Percentiles rank a stretch among this genome's conserved stretches.
Conservation (phyloP, 2,888 invertebrate genomes). For the Cephus pygmeus region DNA sequence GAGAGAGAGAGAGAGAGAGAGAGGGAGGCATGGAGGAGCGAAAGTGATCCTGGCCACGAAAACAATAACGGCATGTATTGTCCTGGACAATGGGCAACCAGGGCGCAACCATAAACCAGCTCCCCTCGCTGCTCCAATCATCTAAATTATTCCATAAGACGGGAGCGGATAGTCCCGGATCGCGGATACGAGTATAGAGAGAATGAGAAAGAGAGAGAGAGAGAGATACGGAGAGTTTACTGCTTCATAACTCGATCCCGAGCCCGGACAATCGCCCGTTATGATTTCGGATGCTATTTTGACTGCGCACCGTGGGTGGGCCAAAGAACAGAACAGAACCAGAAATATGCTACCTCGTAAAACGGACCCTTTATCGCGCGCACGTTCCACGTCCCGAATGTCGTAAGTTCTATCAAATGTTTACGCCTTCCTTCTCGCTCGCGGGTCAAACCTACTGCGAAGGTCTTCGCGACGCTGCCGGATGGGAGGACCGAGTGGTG, state of each 20-base stretch:
- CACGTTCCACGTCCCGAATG: constrained; percentile 26
- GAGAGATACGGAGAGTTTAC: constrained; percentile 41
- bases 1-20: too few species aligned
- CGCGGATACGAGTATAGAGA: constrained; percentile 19
- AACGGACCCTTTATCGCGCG: constrained; percentile 49
- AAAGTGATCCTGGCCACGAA: constrained; percentile 17
- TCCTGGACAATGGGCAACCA: constrained; percentile 35
- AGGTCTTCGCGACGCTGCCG: not conserved
- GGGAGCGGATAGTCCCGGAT: constrained; percentile 23
- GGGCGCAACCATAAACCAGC: constrained; percentile 38
- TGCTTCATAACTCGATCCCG: constrained; percentile 61
- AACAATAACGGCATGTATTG: constrained; percentile 36
- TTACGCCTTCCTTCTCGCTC: constrained; percentile 28
- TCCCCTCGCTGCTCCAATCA: constrained; percentile 53
- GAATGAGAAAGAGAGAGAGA: constrained; percentile 8
- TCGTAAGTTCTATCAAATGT: constrained; percentile 41
- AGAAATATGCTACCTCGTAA: constrained; percentile 66
- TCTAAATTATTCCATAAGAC: constrained; percentile 64
- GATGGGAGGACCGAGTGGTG: not conserved
- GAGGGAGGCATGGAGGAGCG: not conserved
- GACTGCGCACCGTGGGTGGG: constrained; percentile 61
- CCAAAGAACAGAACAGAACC: constrained; percentile 52
- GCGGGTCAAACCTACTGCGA: not conserved
- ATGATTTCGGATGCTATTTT: constrained; percentile 65
- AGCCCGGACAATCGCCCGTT: constrained; percentile 63